Evolutionary conservation across 2,113 vertebrate species (phyloP).

Genomic region (Cynopterus brachyotis): DNA sequence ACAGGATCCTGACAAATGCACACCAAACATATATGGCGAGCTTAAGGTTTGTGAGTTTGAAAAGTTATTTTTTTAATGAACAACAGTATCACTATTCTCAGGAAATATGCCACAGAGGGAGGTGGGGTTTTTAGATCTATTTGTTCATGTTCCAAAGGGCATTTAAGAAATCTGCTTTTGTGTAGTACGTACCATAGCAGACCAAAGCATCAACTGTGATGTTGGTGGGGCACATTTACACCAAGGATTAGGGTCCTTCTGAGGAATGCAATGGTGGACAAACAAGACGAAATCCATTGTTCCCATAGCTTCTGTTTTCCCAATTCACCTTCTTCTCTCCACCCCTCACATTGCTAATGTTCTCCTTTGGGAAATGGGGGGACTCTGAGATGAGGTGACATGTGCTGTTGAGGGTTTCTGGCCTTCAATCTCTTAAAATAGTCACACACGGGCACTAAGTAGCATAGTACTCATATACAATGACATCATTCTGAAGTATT

Average conservation of each 20-base stretch:
- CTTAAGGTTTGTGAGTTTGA: not conserved
- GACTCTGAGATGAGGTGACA: not conserved
- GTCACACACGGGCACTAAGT: not conserved
- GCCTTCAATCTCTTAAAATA: slow-evolving; percentile 55
- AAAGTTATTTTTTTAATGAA: slow-evolving; percentile 44
- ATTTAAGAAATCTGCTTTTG: slow-evolving; percentile 70
- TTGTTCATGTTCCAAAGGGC: slow-evolving; percentile 10
- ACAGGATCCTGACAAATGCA: not conserved
- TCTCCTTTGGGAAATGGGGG: not conserved
- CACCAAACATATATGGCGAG: not conserved
- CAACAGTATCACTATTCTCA: slow-evolving; percentile 60
- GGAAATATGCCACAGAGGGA: slow-evolving; percentile 48
- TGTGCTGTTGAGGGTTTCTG: not conserved
- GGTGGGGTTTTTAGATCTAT: slow-evolving; percentile 37
- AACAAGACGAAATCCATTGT: not conserved
- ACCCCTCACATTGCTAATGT: not conserved
- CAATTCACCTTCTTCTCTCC: not conserved
- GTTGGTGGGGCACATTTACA: slow-evolving; percentile 34
- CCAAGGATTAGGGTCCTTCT: not conserved
- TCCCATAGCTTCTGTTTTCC: not conserved
- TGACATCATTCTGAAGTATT: slow-evolving; percentile 2
- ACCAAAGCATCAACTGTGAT: slow-evolving; percentile 47
- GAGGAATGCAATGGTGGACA: not conserved
- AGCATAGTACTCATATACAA: not conserved
- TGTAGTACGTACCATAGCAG: not conserved